Base-by-base conservation (phyloP, 2,113 vertebrate genomes). In the Ictalurus punctatus region DNA sequence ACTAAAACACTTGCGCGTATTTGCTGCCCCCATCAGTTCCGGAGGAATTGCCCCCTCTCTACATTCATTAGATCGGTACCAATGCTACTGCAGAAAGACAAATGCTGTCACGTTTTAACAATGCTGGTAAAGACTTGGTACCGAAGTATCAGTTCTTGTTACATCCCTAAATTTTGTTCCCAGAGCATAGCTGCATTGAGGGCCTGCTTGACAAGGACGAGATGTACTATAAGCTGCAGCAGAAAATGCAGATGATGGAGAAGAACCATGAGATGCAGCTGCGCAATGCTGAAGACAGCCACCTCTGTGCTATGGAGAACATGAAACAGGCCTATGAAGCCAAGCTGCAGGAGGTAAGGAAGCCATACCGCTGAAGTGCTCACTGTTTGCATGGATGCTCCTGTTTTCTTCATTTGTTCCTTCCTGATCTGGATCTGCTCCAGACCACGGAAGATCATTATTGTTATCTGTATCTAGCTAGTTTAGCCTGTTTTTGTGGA, bases 321-420 rank as follows among this genome's bases (percentile, higher is more conserved):
- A 84, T 0, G 1, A 52, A n/a, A 84, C 83, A 67, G 40, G 16
- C 6, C 25, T 52, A n/a, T 17, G 63, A 84, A 67, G 19, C 7
- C 12, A 67, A n/a, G 40, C 37, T 67, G 13, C 83, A 84, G 14
- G 25, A 67, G 83, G 83, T 84, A 27, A 84, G 58, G 12, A 84
- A 1, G 59, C 16, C 21, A 40, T 61, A 23, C 6, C 23, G 19
- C 10, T 54, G 44, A n/a, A 27, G 34, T 10, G 0, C 2, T 54
- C 14, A 54, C 16, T 30, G 81, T 63, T 27, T 13, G 37, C 58
- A 27, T 44, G 37, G 10, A 40, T 13, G 13, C 56, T 56, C 78
- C 78, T 79, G 12, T 79, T 79, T 30, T 56, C 2, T 2, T 56
- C 2, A 17, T 56, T n/a, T n/a, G 52, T 79, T n/a, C 79, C 7